Evolutionary conservation across 2,888 invertebrate genomes (phyloP), one percentile per base, ranked within the genome.

Genomic region (Mesoligia furuncula): DNA sequence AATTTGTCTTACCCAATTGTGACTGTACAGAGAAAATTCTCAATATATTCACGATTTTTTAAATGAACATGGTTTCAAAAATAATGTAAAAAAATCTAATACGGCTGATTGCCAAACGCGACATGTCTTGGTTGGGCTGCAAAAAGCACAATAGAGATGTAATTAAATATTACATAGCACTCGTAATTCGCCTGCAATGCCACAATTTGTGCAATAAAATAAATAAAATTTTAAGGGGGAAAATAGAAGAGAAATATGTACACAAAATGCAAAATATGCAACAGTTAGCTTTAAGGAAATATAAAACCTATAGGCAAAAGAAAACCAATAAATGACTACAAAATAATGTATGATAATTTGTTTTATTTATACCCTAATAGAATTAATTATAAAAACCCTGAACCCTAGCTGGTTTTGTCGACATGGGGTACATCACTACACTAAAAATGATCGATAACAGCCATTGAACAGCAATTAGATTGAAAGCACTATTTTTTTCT

Each of bases 61-160:
- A 17, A 65, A n/a, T 42, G n/a, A 39, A 66, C 17, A 66, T 66
- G 65, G 65, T 42, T n/a, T n/a, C 39, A 65, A 39, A 39, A 64
- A 36, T 36, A 64, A 64, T 27, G 24, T 64, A 7, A 39, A 65
- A 39, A n/a, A n/a, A 24, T 39, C 36, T 64, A 1, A 39, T 39
- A 39, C 64, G 5, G 39, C 64, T 65, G 24, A 39, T 65, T 65
- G 64, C 39, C 39, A 39, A 65, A 65, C 15, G 24, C n/a, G 64
- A 65, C 39, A 15, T 65, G 7, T 39, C 64, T 36, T 64, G 64
- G 64, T 64, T 13, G 36, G 36, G 64, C 36, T 64, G 64, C 24
- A 64, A n/a, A 39, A 39, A 24, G 2, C 64, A 65, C 5, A 64
- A 65, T 24, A 68, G 1, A 39, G 36, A 64, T 39, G 24, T 64